Evolutionary conservation across 2,113 vertebrate genomes (phyloP).

Genomic region (Variabilichromis moorii): DNA sequence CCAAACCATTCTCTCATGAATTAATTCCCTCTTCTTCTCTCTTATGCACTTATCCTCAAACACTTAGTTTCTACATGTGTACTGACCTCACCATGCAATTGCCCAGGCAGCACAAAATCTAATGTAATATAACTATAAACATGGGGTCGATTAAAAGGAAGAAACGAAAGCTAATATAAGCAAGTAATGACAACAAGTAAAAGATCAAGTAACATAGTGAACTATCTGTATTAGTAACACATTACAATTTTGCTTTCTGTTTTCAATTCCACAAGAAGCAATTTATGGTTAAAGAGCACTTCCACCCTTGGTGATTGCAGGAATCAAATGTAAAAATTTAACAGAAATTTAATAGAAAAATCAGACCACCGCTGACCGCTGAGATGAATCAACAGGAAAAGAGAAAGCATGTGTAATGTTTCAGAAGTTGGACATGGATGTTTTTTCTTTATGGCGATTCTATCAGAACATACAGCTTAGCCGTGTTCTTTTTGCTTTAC

Average conservation of each 20-base stretch:
- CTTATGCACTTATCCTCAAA: background rate
- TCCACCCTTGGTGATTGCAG: background rate
- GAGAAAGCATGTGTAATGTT: background rate
- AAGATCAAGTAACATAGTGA: background rate
- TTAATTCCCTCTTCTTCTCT: background rate
- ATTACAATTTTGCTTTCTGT: background rate
- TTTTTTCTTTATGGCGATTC: background rate
- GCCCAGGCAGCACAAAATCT: background rate
- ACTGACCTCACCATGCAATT: background rate
- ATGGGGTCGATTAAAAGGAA: background rate
- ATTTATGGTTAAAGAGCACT: background rate
- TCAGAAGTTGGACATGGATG: background rate
- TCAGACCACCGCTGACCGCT: background rate
- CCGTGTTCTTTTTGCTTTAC: background rate
- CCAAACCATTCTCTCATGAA: background rate
- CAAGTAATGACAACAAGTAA: background rate
- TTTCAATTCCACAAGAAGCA: background rate
- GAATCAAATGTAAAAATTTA: background rate
- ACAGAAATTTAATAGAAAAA: background rate
- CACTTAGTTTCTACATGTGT: background rate
- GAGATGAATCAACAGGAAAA: background rate
- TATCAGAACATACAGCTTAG: background rate
- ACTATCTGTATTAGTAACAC: background rate
- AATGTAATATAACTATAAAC: background rate
- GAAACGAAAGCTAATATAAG: background rate